Base-by-base conservation (phyloP, 2,797 vertebrate genomes). In the Lophotriccus pileatus region DNA sequence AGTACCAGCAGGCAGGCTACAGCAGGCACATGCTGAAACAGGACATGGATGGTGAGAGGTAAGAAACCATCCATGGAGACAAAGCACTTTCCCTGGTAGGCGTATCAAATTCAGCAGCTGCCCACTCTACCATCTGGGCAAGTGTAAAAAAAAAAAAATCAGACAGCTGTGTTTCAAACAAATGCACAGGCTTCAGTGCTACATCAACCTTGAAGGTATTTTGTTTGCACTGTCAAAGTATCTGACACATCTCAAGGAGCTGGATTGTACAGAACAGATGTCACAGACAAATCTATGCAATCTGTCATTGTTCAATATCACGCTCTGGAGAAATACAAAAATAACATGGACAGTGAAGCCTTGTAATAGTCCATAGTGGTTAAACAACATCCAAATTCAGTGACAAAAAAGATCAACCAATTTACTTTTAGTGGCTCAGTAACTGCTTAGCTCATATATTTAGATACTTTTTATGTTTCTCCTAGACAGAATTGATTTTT, bases 401-500 rank as follows among this genome's bases (percentile, higher is more conserved):
- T 16, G 24, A 58, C 25, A 30, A 55, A 75, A 59, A 58, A 50
- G 7, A 58, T 47, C 6, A 34, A 62, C 8, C 36, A 24, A 25
- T 34, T 77, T 41, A 82, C 14, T 55, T 75, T 30, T 76, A 70
- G 34, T 46, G 24, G 41, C 24, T 88, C 36, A 25, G 19, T n/a
- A 86, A 80, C 23, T 25, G 22, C 32, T 74, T 25, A 91, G 46
- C 30, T 81, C 22, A 56, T 49, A 7, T 23, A 83, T 43, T 58
- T 34, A 46, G 16, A 5, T 11, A 46, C 47, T 44, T 74, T 43
- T 36, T 0, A 56, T 62, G 32, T 55, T 92, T 50, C 27, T 78
- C 32, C 37, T 60, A 37, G 24, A 87, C 79, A 18, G 3, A 87
- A 70, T 53, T 90, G 52, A 93, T 73, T 84, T 95, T 76, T 72